phyloP scores from a whole-genome alignment of 2,797 vertebrate species.

The Thripadectes ignobilis region DNA sequence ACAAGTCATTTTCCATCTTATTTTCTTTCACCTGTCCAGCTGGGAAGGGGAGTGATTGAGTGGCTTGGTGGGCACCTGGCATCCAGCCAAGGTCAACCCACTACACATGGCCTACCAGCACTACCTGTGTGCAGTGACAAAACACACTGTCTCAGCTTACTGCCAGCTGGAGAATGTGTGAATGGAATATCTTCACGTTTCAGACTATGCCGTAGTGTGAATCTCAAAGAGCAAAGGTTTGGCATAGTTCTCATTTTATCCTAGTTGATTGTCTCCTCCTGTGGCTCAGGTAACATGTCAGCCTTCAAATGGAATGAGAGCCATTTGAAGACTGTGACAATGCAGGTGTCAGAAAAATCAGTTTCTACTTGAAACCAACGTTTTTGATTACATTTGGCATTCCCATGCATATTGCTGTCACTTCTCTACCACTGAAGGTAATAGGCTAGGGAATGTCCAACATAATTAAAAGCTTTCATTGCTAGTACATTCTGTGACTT shows the following conservation, averaged over 20 bases:
- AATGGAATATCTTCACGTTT: background rate
- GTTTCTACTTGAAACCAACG: conserved; percentile 33
- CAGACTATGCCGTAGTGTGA: background rate
- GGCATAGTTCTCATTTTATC: background rate
- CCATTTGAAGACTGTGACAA: conserved; percentile 50
- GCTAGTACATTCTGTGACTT: conserved; percentile 51
- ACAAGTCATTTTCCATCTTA: background rate
- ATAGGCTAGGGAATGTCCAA: conserved; percentile 54
- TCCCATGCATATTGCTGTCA: conserved; percentile 62
- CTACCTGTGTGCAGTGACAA: background rate
- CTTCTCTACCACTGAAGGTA: conserved; percentile 47
- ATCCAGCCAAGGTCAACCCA: background rate
- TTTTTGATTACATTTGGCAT: conserved; percentile 63
- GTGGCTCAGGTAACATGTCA: conserved; percentile 33
- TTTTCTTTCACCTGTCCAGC: background rate
- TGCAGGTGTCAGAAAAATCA: conserved; percentile 59
- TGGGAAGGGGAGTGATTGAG: background rate
- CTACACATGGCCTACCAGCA: background rate
- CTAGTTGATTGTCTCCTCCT: background rate
- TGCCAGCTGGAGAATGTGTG: background rate
- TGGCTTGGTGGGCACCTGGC: background rate
- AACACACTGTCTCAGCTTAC: background rate
- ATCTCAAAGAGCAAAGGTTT: conserved; percentile 11
- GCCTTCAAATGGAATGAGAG: conserved; percentile 31
- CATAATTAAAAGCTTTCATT: conserved; percentile 71